phyloP scores from a whole-genome alignment of 2,888 invertebrate genomes.

The Drosophila niveifrons region DNA sequence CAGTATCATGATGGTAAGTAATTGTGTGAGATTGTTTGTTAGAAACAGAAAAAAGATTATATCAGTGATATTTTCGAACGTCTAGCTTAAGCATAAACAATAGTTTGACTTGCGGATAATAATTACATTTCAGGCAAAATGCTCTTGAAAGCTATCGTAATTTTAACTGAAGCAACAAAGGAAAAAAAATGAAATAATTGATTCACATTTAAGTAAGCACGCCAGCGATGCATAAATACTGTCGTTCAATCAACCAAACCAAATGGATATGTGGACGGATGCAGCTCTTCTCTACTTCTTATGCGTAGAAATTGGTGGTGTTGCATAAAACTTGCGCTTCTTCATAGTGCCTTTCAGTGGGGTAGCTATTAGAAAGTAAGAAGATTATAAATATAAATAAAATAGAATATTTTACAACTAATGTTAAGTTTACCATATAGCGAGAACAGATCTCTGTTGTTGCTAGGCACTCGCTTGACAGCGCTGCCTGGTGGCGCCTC shows the following conservation, averaged over 20 bases:
- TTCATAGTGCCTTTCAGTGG: conserved; percentile 84
- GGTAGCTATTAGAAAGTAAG: conserved; percentile 70
- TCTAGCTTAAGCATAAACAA: conserved; percentile 15
- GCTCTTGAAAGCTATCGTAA: conserved; percentile 39
- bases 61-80: conserved; percentile 10
- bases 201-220: conserved; percentile 65
- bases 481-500: conserved; percentile 40
- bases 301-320: conserved; percentile 78
- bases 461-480: conserved; percentile 68
- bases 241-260: conserved; percentile 5
- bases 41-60: conserved; percentile 5
- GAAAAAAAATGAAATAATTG: conserved; percentile 65
- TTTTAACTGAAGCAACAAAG: conserved; percentile 40
- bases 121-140: conserved; percentile 24
- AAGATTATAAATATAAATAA: neutral
- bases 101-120: conserved; percentile 16
- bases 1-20: conserved; percentile 19
- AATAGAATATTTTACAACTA: neutral
- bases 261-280: conserved; percentile 8
- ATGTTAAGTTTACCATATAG: conserved; percentile 75
- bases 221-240: conserved; percentile 49
- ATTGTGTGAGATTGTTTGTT: conserved; percentile 31
- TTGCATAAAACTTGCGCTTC: conserved; percentile 83
- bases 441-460: conserved; percentile 75
- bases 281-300: conserved; percentile 66